phyloP scores from a whole-genome alignment of 2,113 vertebrate species.

The Geococcyx californianus region DNA sequence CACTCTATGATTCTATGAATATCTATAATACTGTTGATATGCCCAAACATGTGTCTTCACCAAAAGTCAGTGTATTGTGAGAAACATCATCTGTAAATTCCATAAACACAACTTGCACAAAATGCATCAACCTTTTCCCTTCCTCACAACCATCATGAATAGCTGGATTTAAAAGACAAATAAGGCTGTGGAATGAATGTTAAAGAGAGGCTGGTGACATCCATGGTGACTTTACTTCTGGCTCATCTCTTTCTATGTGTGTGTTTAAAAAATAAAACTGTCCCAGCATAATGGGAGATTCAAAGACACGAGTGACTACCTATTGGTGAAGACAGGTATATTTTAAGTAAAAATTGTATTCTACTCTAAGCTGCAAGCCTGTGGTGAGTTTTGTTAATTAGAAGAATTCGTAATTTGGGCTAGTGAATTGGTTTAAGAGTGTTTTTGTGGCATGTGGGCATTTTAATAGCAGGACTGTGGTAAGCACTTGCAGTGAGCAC shows the following conservation, averaged over 20 bases:
- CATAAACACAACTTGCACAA: neutral
- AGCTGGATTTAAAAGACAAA: neutral
- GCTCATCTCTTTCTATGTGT: neutral
- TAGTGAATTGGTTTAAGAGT: neutral
- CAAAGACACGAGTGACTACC: neutral
- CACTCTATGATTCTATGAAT: too few species aligned
- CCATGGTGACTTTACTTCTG: neutral
- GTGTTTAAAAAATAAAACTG: neutral
- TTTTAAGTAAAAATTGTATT: neutral
- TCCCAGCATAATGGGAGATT: neutral
- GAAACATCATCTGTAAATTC: neutral
- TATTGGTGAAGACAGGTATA: neutral
- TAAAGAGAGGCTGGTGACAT: neutral
- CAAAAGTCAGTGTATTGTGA: neutral
- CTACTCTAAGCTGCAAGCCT: neutral
- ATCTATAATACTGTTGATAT: neutral
- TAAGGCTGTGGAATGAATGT: neutral
- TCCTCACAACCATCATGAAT: rapidly evolving
- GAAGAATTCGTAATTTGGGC: neutral
- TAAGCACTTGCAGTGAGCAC: neutral
- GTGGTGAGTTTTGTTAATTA: neutral
- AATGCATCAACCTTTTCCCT: neutral
- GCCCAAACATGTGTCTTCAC: neutral
- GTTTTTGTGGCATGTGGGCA: neutral
- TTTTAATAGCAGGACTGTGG: neutral